Evolutionary conservation across 2,888 invertebrate species (phyloP), one percentile per base, ranked within the genome.

Genomic region (Amitus sp.): DNA sequence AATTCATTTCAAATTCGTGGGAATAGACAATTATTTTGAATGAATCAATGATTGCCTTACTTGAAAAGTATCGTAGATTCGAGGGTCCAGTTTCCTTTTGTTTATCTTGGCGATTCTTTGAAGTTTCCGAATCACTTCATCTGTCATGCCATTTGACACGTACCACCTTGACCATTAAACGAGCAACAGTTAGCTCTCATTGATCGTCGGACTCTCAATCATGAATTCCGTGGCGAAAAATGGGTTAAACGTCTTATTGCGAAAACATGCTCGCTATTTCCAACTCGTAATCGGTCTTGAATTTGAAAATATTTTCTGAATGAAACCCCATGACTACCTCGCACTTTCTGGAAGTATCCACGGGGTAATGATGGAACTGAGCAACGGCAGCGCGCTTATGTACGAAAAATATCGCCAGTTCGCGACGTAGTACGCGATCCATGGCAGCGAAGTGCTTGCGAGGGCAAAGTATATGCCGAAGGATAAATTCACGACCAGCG

Each of bases 261-360:
- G n/a, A n/a, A n/a, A n/a, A n/a, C n/a, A n/a, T n/a, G n/a, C n/a
- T n/a, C n/a, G n/a, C n/a, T n/a, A n/a, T n/a, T n/a, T n/a, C n/a
- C n/a, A n/a, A n/a, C n/a, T n/a, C n/a, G 28, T 27, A 27, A 27
- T 7, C 9, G 9, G 28, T 27, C 5, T 7, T 27, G 28, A 9
- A 27, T 7, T 27, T 5, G 9, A 9, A 27, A 9, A 27, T 27
- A 27, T 27, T 9, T 27, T 7, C 9, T 9, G 9, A 5, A 27
- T 27, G 33, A 33, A 33, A 9, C 12, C n/a, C 10, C 3, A 9
- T 33, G 27, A 50, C 72, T 74, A 85, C 85, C 85, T 78, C 23
- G 85, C 84, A 70, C 85, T 85, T 72, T 85, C 85, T 0, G 85
- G 84, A 7, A 84, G 77, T 28, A 84, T 80, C 82, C 82, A 83